Evolutionary conservation across 92 coral and sea anemone species (phyloP), one percentile per base, ranked within the genome.

Genomic region (Anthopleura xanthogrammica): DNA sequence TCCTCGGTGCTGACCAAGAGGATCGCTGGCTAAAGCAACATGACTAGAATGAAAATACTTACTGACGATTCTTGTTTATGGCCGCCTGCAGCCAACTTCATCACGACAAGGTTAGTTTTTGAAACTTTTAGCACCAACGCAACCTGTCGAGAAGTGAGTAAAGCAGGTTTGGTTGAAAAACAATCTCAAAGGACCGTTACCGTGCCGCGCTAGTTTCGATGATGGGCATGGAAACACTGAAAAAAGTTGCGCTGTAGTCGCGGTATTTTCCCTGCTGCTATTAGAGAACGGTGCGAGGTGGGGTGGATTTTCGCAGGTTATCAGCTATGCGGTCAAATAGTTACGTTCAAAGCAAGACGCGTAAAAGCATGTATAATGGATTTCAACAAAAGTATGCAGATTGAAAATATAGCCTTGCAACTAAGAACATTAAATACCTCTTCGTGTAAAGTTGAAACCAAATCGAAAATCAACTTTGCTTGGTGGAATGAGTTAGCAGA

Each of bases 21-120:
- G 14, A 11, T 6, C 58, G 58, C 58, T 6, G 16, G 17, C 58
- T 54, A 46, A 46, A 46, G 50, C 58, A 54, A 14, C 12, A 14
- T 73, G n/a, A 36, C 56, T 13, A 48, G 11, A 41, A 46, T 46
- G 5, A 46, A 46, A 36, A 39, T 42, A 79, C 86, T 77, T 75
- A 96, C 98, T 87, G 81, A 80, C 2, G 98, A 96, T 68, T 93
- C 98, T 54, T 89, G 90, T 77, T 94, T 96, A 79, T 96, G 98
- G 16, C 98, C 98, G 77, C 98, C 98, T n/a, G 98, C 98, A 36
- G 98, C 98, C 64, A 96, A 93, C 41, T 96, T 96, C 83, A 92
- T 94, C 36, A 96, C 98, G 4, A 96, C 96, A 19, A 96, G 86
- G 68, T 96, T 96, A 7, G 98, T 96, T 85, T 96, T 96, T 13